These are phyloP conservation scores for Helicoverpa assulta DNA, from an alignment of 2,888 invertebrate genomes.

Conservation along the genomic window DNA sequence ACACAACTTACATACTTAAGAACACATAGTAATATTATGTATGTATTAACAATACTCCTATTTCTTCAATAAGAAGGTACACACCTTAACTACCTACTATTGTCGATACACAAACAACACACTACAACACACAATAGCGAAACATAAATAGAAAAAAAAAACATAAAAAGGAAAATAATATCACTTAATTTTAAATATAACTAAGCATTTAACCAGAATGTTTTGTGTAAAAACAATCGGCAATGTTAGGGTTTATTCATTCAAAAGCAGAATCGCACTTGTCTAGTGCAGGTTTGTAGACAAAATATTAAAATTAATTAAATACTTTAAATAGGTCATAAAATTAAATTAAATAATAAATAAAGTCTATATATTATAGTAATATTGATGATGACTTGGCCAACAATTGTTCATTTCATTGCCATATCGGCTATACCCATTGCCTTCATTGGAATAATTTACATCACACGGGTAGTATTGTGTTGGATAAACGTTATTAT, in stretches of 20 bases:
- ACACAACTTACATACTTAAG: too few species aligned
- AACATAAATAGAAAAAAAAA: too few species aligned
- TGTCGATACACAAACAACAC: too few species aligned
- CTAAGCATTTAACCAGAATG: neutral
- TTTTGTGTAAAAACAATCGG: too few species aligned
- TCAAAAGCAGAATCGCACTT: neutral
- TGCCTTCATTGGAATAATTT: conserved; percentile 34
- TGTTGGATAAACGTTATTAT: conserved; percentile 68
- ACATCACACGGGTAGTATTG: conserved; percentile 69
- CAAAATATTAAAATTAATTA: neutral
- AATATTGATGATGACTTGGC: conserved; percentile 34
- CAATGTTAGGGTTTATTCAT: too few species aligned
- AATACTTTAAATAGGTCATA: neutral
- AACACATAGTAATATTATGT: neutral
- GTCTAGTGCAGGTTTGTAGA: neutral
- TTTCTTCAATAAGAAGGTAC: neutral
- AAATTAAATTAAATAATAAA: neutral
- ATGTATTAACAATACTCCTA: neutral
- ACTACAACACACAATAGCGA: too few species aligned
- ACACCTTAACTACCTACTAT: too few species aligned
- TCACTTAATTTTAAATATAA: neutral
- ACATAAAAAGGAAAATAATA: too few species aligned
- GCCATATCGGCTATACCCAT: conserved; percentile 42
- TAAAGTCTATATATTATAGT: conserved; percentile 22
- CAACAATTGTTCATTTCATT: conserved; percentile 38